A percentile compares a stretch with the other conserved stretches of the same genome.
Conservation (phyloP, 2,888 invertebrate species). For the Rhaphigaster nebulosa region DNA sequence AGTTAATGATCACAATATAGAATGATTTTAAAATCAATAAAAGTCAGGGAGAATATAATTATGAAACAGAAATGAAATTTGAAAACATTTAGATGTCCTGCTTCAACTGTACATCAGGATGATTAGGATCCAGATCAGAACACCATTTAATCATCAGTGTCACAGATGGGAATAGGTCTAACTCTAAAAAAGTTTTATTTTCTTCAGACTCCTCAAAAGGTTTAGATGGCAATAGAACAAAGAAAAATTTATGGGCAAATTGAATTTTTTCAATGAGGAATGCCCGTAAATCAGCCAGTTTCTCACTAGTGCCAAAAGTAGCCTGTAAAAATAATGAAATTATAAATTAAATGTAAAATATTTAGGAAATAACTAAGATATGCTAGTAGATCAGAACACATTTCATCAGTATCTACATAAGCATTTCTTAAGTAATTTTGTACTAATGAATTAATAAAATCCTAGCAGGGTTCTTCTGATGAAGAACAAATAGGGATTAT, state of each 20-base stretch:
- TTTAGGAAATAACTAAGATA: background rate
- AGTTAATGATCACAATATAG: background rate
- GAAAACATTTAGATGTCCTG: background rate
- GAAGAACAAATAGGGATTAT: too few species aligned
- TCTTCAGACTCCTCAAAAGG: background rate
- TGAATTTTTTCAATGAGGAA: background rate
- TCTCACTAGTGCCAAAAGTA: background rate
- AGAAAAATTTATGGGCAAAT: background rate
- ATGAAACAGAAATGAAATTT: background rate
- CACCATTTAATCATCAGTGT: background rate
- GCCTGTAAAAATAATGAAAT: background rate
- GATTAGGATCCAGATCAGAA: background rate
- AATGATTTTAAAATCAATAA: background rate
- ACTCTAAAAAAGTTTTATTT: background rate
- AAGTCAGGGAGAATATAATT: background rate
- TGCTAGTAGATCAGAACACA: too few species aligned
- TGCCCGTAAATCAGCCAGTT: background rate
- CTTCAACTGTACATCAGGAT: background rate
- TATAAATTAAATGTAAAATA: background rate
- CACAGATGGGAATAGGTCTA: background rate
- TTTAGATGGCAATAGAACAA: background rate
- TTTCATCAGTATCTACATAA: too few species aligned
- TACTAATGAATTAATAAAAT: too few species aligned
- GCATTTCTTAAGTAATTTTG: too few species aligned
- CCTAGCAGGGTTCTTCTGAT: too few species aligned